These are phyloP conservation scores for Amaurobius ferox DNA, from an alignment of 2,888 invertebrate genomes.

Conservation along the genomic window DNA sequence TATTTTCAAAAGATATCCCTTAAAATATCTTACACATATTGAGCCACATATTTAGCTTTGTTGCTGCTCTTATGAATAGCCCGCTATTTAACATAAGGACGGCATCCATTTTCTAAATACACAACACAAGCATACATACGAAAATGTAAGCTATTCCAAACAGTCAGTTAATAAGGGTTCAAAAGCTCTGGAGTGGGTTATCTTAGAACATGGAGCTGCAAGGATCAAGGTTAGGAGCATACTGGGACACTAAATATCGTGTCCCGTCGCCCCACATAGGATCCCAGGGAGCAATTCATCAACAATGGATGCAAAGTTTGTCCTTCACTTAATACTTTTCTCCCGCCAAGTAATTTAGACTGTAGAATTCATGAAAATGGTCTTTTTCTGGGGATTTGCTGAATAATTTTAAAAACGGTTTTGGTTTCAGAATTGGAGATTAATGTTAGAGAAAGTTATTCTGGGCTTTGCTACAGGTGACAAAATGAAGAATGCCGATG, in stretches of 20 bases:
- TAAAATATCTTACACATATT: constrained; percentile 36
- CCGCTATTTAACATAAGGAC: constrained; percentile 60
- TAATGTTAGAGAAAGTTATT: no score
- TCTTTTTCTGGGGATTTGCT: no score
- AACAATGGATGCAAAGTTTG: constrained; percentile 31
- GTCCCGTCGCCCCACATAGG: constrained; percentile 60
- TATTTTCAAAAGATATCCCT: constrained; percentile 12
- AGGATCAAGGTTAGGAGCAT: constrained; percentile 63
- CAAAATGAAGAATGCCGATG: no score
- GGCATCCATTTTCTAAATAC: constrained; percentile 47
- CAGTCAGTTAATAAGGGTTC: constrained; percentile 58
- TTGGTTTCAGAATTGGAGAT: no score
- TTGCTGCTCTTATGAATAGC: constrained; percentile 42
- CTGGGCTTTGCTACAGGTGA: no score
- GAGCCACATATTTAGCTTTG: constrained; percentile 55
- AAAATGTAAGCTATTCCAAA: constrained; percentile 11
- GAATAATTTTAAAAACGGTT: no score
- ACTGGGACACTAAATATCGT: constrained; percentile 64
- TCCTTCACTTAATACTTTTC: constrained; percentile 20
- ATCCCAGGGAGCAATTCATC: constrained; percentile 70
- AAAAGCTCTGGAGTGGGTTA: constrained; percentile 54
- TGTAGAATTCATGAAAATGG: constrained; percentile 7
- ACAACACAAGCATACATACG: neutral
- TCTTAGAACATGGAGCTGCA: constrained; percentile 36
- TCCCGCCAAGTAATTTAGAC: constrained; percentile 12